Base-by-base conservation (phyloP, 1,140 invertebrate species). In the Drosophila lacteicornis region DNA sequence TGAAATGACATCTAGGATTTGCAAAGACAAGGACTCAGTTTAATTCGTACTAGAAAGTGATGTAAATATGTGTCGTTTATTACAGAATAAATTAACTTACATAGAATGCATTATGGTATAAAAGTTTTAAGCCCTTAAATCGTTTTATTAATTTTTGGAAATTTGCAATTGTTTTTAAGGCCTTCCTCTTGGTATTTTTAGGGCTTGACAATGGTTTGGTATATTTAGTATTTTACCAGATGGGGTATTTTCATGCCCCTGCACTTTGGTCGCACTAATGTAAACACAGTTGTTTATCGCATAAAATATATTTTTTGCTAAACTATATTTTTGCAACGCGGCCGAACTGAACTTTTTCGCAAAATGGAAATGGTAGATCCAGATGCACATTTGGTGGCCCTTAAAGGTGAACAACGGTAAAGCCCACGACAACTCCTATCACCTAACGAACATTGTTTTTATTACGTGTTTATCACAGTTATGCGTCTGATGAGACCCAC, bases 1-100 rank as follows among this genome's bases (percentile, higher is more conserved):
- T 33, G 96, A 96, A 93, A 96, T 97, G 96, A 96, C 96, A 33
- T 91, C 93, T 2, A 95, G 94, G 82, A 95, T 97, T 30, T 97
- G 96, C 86, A 95, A 95, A 75, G 84, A 87, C 46, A 83, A 80
- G 65, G 77, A 86, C 42, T 69, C 30, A 55, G 42, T 27, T 30
- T 70, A 73, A 30, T 36, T 36, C 3, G 9, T 49, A 27, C 5
- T 53, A 47, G 25, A 56, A 12, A 56, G 49, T 70, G 49, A 38
- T 70, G 67, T 70, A 70, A 46, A 70, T 70, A 68, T 40, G 33
- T 70, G 36, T 56, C 38, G 65, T 68, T 45, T 47, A 46, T 47
- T 40, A 55, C 5, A 55, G 27, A 53, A 46, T 38, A 67, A 55
- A 67, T 45, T 19, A 17, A 19, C 51, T 25, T 53, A 38, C 49